Evolutionary conservation across 1,140 invertebrate species (phyloP), one percentile per base, ranked within the genome.

Genomic region (Chrysopa pallens): DNA sequence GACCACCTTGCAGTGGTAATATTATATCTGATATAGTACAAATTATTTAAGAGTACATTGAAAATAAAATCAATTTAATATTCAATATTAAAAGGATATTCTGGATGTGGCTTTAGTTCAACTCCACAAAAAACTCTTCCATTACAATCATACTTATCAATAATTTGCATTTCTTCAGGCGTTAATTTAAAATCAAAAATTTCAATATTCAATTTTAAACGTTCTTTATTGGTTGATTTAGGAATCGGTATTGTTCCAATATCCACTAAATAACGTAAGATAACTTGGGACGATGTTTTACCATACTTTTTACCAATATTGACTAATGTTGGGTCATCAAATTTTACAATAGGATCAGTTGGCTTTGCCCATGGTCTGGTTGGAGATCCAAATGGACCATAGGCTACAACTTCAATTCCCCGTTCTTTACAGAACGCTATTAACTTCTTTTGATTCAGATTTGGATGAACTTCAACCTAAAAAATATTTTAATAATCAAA

Each of bases 111-210:
- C 17, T 23, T 23, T 23, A 23, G 17, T 23, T 23, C 17, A 23
- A 23, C 17, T 23, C 17, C 17, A 23, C 17, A 23, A 23, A 23
- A 23, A 23, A 23, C 17, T 23, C 17, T 23, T 5, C 17, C 17
- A 23, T 23, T 23, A 23, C 17, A 23, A 23, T 23, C 5, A 23
- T 23, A 23, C 17, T 23, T 23, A 23, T 23, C 17, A 23, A 23
- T 23, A 23, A 23, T 23, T 23, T 23, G 17, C 2, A 23, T 23
- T 23, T 23, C 17, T 39, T 76, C 71, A 0, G 61, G 50, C 0
- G 67, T 69, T 2, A 86, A 55, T 42, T 65, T 55, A 55, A 86
- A 86, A 57, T 84, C 76, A 52, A 83, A 83, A 23, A 83, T 58
- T 28, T 79, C 57, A 31, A 83, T 72, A 52, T 90, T 89, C 45